phyloP scores from a whole-genome alignment of 2,113 vertebrate species.

The Myiagra hebetior region DNA sequence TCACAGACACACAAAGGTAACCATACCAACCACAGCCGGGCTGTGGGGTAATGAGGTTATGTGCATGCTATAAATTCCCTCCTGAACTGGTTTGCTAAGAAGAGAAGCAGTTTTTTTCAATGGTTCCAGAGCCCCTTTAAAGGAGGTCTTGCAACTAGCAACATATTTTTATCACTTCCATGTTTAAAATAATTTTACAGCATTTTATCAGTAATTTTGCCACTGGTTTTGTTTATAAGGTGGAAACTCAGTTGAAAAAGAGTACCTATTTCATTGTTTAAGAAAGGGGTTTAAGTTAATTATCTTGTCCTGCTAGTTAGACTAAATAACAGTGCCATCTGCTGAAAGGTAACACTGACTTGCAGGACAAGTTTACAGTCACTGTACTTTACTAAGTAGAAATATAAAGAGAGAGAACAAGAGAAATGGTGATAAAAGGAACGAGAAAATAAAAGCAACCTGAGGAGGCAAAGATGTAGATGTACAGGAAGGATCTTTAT shows the following conservation, averaged over 20 bases:
- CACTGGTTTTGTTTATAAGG: background rate
- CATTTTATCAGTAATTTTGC: background rate
- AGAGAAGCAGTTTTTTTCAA: background rate
- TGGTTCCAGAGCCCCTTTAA: background rate
- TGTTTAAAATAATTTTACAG: background rate
- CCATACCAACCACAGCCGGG: background rate
- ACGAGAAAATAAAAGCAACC: background rate
- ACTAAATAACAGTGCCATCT: conserved; percentile 78
- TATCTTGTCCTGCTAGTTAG: conserved; percentile 47
- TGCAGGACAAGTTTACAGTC: conserved; percentile 19
- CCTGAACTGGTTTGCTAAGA: background rate
- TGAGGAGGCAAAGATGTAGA: background rate
- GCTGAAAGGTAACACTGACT: conserved; percentile 61
- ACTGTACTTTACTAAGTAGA: background rate
- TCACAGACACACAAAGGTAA: background rate
- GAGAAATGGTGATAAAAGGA: background rate
- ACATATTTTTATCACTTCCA: background rate
- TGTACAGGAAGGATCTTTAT: background rate
- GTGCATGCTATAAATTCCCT: background rate
- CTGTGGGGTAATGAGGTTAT: rapidly evolving
- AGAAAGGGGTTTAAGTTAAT: conserved; percentile 12
- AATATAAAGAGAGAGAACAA: background rate
- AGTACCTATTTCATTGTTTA: background rate
- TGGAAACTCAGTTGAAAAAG: background rate
- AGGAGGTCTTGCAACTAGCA: background rate